Base-by-base conservation (phyloP, 64 coral and sea anemone genomes). In the Astreopora myriophthalma region DNA sequence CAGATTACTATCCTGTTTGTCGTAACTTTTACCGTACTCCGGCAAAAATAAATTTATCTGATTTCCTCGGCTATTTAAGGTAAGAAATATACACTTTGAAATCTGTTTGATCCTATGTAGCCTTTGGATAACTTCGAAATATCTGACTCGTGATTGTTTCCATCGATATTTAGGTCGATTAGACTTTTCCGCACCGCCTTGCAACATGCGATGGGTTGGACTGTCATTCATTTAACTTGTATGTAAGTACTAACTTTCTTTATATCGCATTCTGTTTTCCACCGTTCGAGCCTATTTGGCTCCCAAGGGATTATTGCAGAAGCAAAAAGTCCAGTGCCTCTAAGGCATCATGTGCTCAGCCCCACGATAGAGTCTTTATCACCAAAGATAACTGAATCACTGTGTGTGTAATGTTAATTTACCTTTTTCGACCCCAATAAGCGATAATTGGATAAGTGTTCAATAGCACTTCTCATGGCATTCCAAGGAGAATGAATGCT, bases 1-100 rank as follows among this genome's bases (percentile, higher is more conserved):
- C 79, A 83, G 79, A 83, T 83, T 83, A 37, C 25, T 39, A 38
- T 38, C 31, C 37, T 38, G n/a, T 58, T 64, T 39, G 34, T 64
- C 55, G 8, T 13, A 37, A 23, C 8, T 10, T 63, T 38, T 64
- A n/a, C 17, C 22, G 3, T 38, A 37, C 55, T 57, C 30, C 10
- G 10, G 7, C 1, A 14, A 51, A 78, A 52, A 29, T 28, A 14
- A 80, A 5, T 34, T 83, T 80, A 34, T 5, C 9, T 13, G 3
- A 55, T 34, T 28, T 83, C 65, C 20, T 65, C 12, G 51, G 55
- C 29, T 14, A 28, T 83, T 65, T 37, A 83, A 83, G 79, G 79
- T 83, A 83, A 36, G 79, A 39, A 81, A 61, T 61, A 14, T 8
- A 20, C 30, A 2, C 20, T 23, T 39, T 38, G 8, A 16, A 11